Evolutionary conservation across 92 coral and sea anemone species (phyloP), one percentile per base, ranked within the genome.

Genomic region (Heliopora coerulea): DNA sequence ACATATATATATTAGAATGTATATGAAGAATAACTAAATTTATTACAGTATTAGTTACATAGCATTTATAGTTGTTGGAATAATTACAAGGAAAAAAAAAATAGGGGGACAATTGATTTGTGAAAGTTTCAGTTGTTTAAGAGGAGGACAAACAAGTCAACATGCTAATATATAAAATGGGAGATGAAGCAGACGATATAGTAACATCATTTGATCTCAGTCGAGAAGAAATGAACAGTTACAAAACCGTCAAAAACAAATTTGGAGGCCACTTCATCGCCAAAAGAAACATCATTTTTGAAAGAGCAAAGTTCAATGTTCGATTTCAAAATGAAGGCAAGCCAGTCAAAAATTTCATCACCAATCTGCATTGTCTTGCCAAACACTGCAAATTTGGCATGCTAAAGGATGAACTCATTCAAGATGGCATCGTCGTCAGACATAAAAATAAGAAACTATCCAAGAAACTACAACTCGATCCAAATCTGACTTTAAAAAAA

Each of bases 131-230:
- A n/a, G n/a, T n/a, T n/a, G n/a, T n/a, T n/a, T n/a, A n/a, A n/a
- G n/a, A n/a, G n/a, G 74, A 62, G 21, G 79, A 80, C 23, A 74
- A 40, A 32, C 86, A 82, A 46, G 86, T 86, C 31, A 86, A 82
- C 63, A 86, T 82, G 18, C 27, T 78, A 32, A 61, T 86, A 17
- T 82, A 86, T 61, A 33, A 79, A 0, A 86, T 82, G 86, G 86
- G 86, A 0, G 82, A 72, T 31, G 79, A 82, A 59, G 82, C 78
- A 0, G 86, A 81, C 32, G 84, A 82, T 26, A 86, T 79, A 19
- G 32, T 82, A 3, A 18, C 40, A 13, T 58, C 72, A 25, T 82
- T 85, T 31, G 78, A 64, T 14, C 44, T 78, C 8, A 48, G 61
- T 13, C 41, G 48, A 37, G 74, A 32, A 12, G 82, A 82, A 62